Base-by-base conservation (phyloP, 2,113 vertebrate genomes). In the Ranitomeya variabilis region DNA sequence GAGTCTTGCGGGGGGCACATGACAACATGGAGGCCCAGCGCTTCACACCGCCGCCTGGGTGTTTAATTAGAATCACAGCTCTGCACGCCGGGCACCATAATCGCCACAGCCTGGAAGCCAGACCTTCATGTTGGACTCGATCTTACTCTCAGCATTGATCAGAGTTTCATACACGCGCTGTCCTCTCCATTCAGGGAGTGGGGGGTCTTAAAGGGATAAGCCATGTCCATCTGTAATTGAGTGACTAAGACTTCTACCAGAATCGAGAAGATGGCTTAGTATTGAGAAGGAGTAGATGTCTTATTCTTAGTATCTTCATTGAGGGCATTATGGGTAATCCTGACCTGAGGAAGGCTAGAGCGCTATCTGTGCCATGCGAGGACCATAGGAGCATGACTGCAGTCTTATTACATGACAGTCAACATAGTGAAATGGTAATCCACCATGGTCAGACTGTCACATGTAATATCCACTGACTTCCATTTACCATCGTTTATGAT, bases 41-140 rank as follows among this genome's bases (percentile, higher is more conserved):
- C 52, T 31, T 59, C 78, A 59, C 55, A 57, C 55, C 21, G 18
- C 7, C 13, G 55, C 15, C 78, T 59, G 3, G 54, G 55, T 80
- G 78, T 59, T 80, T 80, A 59, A 57, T 80, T 80, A 80, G 78
- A 31, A 60, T 80, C 78, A 1, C 54, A 26, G 78, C 77, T 59
- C 23, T 59, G 78, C 14, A 9, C 21, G 1, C 23, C n/a, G 55
- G 55, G 52, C 3, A 37, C 8, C 19, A 18, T 13, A 19, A 52
- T 64, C 80, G 10, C 62, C n/a, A 54, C 12, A 0, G 13, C 37
- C 16, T 23, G 45, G 18, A 21, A 66, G 37, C 15, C 37, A n/a
- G 21, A 66, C n/a, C 37, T 51, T n/a, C 31, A 23, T 13, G 37
- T 51, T 67, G 31, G 10, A 52, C 21, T 21, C 18, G 5, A 66